Conservation (phyloP, 2,113 vertebrate species). For the Drymodes brunneopygia region DNA sequence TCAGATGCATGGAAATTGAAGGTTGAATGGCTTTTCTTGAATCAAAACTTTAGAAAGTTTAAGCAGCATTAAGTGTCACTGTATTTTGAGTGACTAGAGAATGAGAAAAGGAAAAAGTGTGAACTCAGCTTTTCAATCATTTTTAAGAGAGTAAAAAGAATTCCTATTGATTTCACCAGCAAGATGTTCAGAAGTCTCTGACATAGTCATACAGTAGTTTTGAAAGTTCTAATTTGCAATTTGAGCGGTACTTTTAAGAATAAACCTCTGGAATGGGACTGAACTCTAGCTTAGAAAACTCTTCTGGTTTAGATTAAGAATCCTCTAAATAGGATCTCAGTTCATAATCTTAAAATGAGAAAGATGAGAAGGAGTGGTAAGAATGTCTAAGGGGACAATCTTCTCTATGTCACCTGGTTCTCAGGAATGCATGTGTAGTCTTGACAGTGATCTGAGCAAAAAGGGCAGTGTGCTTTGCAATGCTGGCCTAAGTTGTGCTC, state of each 20-base stretch:
- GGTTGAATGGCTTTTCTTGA: background rate
- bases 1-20: background rate
- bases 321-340: background rate
- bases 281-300: background rate
- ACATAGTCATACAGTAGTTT: background rate
- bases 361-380: background rate
- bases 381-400: rapidly evolving
- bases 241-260: background rate
- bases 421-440: background rate
- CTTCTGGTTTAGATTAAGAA: background rate
- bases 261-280: background rate
- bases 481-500: background rate
- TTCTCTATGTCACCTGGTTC: background rate
- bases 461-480: background rate
- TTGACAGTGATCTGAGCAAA: background rate
- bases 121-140: background rate
- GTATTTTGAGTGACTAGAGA: background rate
- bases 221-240: background rate
- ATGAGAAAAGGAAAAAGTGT: background rate
- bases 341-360: background rate
- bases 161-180: background rate
- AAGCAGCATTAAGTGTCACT: background rate
- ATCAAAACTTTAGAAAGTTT: background rate
- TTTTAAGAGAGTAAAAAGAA: background rate
- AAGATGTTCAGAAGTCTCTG: background rate